Evolutionary conservation across 2,888 invertebrate species (phyloP).

Genomic region (Acanthosepion pharaonis): DNA sequence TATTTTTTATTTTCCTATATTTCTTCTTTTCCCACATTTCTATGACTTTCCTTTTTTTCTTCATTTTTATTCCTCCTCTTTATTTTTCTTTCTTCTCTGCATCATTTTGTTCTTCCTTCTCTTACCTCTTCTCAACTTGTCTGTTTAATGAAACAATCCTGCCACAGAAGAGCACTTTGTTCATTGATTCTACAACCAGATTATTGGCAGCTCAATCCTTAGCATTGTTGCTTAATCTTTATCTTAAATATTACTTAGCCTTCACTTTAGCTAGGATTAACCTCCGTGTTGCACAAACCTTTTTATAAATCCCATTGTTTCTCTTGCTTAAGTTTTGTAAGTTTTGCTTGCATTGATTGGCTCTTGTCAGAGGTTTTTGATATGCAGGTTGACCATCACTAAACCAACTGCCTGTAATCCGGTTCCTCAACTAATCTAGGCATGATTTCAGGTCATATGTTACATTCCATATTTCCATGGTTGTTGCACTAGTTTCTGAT

Average conservation of each 20-base stretch:
- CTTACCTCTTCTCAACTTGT: background rate
- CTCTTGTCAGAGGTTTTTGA: background rate
- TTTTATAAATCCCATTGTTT: background rate
- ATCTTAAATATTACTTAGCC: background rate
- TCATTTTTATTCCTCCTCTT: background rate
- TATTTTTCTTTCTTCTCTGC: background rate
- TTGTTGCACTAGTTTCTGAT: background rate
- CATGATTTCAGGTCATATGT: background rate
- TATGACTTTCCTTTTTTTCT: background rate
- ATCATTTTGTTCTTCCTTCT: background rate
- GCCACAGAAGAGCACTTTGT: background rate
- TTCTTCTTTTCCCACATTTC: background rate
- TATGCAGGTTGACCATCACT: background rate
- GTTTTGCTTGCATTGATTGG: background rate
- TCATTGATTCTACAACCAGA: background rate
- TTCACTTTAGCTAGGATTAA: slow-evolving; percentile 6
- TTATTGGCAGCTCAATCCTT: background rate
- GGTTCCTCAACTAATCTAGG: background rate
- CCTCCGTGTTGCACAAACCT: background rate
- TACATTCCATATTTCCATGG: background rate
- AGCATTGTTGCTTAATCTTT: background rate
- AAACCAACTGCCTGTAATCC: too few species aligned
- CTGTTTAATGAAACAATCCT: too few species aligned
- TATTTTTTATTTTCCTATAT: background rate
- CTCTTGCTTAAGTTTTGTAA: background rate